Evolutionary conservation across 2,888 invertebrate species (phyloP), one percentile per base, ranked within the genome.

Genomic region (Orthosia incerta): DNA sequence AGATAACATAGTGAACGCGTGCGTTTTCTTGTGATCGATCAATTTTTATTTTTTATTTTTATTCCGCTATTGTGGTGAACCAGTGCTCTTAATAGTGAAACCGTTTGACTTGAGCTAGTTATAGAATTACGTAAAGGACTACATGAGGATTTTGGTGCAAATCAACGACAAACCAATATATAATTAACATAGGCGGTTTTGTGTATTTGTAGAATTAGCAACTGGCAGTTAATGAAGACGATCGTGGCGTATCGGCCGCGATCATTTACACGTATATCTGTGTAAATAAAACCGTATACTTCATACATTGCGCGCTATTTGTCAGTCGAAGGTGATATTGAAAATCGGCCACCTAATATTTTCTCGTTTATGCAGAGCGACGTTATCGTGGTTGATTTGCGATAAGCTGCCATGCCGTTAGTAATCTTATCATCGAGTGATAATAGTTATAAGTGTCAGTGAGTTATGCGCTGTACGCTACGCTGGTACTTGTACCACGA

Each of bases 381-480:
- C 90, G 93, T 94, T 95, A 96, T 95, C 95, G 88, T 89, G 86
- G 90, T 92, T 94, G 95, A 95, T 95, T 95, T 93, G 93, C 90
- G 95, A 96, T 96, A 96, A 96, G 95, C 92, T 91, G 91, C 93
- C 91, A 94, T 94, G 93, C 94, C 92, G 92, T 90, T 88, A 89
- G 93, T 94, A 95, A 94, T 95, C 95, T 96, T 96, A 96, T 96
- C 96, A 94, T 91, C 92, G 91, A 93, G 92, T 95, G 96, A 96
- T 96, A 96, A 94, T 93, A 94, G 95, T 94, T 95, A 94, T 95
- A 95, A 95, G 95, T 95, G 95, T 95, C 95, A 96, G 96, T 96
- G 94, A 96, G 96, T 92, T 94, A 93, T 94, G 94, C 89, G 93
- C 91, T 91, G 89, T 91, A 91, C 89, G 89, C 89, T 90, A 91